Evolutionary conservation across 35 echinoderm and acorn worm species (phyloP), one percentile per base, ranked within the genome.

Genomic region (Apostichopus japonicus): DNA sequence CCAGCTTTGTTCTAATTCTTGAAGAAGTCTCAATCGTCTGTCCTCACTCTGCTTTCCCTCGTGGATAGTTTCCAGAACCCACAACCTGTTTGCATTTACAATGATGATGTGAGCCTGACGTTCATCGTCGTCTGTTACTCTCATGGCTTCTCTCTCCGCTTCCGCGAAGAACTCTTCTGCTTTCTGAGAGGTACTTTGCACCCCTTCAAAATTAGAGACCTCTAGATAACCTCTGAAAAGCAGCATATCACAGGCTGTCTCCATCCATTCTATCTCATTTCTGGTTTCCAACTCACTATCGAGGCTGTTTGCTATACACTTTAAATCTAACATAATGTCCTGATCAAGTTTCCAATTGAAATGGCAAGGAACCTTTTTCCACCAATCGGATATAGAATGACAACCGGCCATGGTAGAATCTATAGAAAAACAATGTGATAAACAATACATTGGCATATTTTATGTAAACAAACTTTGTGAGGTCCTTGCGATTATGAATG

Each of bases 301-400:
- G 23, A 89, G 33, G 23, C 54, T 72, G 24, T 67, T 71, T 8
- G 53, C 8, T 3, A 89, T 33, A 62, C n/a, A n/a, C 62, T 21
- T 71, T 25, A 71, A 89, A 62, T 89, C 86, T 5, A 89, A 22
- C 0, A 19, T 54, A 51, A 54, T 16, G 13, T 54, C 14, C 23
- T 72, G 61, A 24, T 89, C 86, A 89, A 89, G 86, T 65, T 89
- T 25, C 86, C 86, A 89, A 51, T 8, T 72, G 63, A 89, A 89
- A 44, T 89, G 86, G 15, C 86, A 89, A 13, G 86, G 86, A 6
- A 72, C 86, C 33, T 8, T n/a, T 52, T 89, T 89, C 86, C 86
- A 89, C 86, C 86, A 89, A 72, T 58, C 57, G 15, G 15, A 1
- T 10, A 25, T 4, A 80, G 25, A 19, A 73, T 4, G 15, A 73